Percentiles rank a stretch among this genome's conserved stretches.
These are phyloP conservation scores for Neomonachus schauinslandi DNA, from an alignment of 2,113 vertebrate genomes.

Conservation along the genomic window DNA sequence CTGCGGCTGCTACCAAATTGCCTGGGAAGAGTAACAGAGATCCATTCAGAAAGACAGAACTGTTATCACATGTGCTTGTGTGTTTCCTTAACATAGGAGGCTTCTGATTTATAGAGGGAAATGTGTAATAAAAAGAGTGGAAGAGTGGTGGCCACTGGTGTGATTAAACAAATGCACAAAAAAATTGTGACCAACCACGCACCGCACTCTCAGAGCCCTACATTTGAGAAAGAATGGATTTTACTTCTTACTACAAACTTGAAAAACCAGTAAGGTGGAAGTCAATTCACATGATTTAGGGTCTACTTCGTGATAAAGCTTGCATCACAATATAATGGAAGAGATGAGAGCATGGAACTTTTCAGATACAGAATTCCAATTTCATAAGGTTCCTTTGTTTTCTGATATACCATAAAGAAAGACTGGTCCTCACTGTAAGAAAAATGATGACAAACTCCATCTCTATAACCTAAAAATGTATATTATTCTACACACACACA, in stretches of 20 bases:
- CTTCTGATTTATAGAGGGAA: conserved; percentile 38
- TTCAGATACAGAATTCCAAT: background rate
- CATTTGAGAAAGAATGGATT: background rate
- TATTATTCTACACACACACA: background rate
- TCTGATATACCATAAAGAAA: background rate
- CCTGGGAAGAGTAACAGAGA: conserved; percentile 58
- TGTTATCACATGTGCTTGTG: background rate
- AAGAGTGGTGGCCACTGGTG: background rate
- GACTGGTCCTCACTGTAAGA: background rate
- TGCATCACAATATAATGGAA: background rate
- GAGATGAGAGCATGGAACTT: background rate
- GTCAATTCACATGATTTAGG: background rate
- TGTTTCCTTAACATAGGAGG: background rate
- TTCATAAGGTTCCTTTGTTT: background rate
- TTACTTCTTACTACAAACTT: background rate
- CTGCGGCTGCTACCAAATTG: conserved; percentile 67
- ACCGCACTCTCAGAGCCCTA: background rate
- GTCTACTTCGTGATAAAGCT: background rate
- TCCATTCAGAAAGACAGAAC: conserved; percentile 60
- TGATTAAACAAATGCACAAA: background rate
- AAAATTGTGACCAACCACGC: background rate
- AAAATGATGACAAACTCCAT: background rate
- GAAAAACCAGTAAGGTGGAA: background rate
- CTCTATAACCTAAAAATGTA: conserved; percentile 6
- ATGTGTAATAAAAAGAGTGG: background rate